phyloP scores from a whole-genome alignment of 2,888 invertebrate species.

The Drosophila sordidapex region DNA sequence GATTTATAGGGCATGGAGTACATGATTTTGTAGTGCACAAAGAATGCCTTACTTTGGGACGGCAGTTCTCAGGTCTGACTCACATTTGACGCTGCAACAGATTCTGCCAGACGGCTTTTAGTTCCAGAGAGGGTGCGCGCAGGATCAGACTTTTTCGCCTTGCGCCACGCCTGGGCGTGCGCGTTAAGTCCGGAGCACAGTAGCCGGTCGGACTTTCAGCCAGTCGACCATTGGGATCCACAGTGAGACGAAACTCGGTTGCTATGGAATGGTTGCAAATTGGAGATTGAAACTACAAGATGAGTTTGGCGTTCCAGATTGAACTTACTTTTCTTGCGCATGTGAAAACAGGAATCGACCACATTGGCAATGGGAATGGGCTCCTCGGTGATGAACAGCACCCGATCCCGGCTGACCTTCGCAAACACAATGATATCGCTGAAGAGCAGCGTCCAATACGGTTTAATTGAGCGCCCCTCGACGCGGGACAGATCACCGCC shows the following conservation, averaged over 20 bases:
- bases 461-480: slow-evolving; percentile 92
- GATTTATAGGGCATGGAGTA: not conserved
- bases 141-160: slow-evolving; percentile 90
- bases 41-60: not conserved
- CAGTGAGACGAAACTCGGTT: slow-evolving; percentile 93
- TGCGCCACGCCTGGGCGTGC: slow-evolving; percentile 88
- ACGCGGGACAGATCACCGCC: slow-evolving; percentile 93
- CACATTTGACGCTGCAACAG: slow-evolving; percentile 94
- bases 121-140: slow-evolving; percentile 92
- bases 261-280: slow-evolving; percentile 85
- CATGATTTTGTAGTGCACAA: not conserved
- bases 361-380: slow-evolving; percentile 92
- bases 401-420: slow-evolving; percentile 93
- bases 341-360: slow-evolving; percentile 93
- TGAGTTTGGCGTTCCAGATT: not conserved
- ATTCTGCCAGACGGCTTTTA: slow-evolving; percentile 96
- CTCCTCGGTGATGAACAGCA: slow-evolving; percentile 94
- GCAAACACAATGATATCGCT: slow-evolving; percentile 94
- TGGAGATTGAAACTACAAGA: not conserved
- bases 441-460: slow-evolving; percentile 94
- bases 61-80: slow-evolving; percentile 81
- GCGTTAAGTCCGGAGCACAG: slow-evolving; percentile 88
- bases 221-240: slow-evolving; percentile 88
- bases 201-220: slow-evolving; percentile 91
- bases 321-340: slow-evolving; percentile 91